Base-by-base conservation (phyloP, 2,797 vertebrate species). In the Myripristis murdjan region DNA sequence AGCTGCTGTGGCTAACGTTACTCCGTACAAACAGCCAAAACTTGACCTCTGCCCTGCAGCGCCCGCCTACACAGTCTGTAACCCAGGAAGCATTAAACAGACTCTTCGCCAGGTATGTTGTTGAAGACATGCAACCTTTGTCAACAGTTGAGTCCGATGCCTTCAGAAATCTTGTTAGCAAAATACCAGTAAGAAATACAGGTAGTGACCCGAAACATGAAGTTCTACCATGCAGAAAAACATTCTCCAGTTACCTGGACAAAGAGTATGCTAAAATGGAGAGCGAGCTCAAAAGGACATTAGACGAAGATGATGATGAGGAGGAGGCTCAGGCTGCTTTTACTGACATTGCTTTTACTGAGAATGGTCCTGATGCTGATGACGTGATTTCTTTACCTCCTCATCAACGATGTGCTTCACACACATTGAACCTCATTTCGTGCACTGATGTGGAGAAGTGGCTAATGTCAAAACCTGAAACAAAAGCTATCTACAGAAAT, bases 391-490 rank as follows among this genome's bases (percentile, higher is more conserved):
- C 47, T 48, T 64, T 79, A 37, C 71, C 53, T 1, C 73, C 64
- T 48, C 68, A 76, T 24, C 20, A 68, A 5, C 72, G 73, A 26
- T 72, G 69, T 47, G 47, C 79, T 44, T 73, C 69, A 15, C 70
- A 82, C 61, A 77, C 48, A 5, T 14, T 68, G 8, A 81, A 75
- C 52, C 49, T 81, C 5, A 12, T 77, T 4, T 77, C 44, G 41
- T 70, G 55, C 9, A 18, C 51, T 73, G 70, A 81, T 39, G 28
- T 69, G 1, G 58, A 81, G 2, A 82, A 71, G 23, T 82, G 68
- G 69, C 8, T 77, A 12, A n/a, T 64, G 5, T 68, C 59, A 62
- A 81, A 7, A 37, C 33, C 53, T 22, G n/a, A n/a, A 23, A 62
- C 24, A 24, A 69, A 56, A 35, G 7, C 28, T 1, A 16, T 37